These are phyloP conservation scores for Kryptolebias marmoratus DNA, from an alignment of 2,113 vertebrate genomes.

Conservation along the genomic window DNA sequence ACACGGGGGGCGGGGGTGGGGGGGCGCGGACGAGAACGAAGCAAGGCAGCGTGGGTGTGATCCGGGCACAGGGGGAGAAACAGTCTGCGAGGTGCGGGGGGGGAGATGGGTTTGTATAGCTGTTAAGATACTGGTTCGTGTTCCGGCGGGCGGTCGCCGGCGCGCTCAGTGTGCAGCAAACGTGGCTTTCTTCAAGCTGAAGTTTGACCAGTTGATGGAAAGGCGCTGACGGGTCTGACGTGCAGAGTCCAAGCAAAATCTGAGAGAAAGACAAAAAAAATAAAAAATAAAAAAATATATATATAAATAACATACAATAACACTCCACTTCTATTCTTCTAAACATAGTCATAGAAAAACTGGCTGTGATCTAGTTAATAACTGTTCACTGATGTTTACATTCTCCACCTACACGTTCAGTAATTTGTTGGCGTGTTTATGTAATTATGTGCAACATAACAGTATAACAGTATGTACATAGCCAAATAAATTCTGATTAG, in stretches of 20 bases:
- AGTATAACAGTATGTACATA: too few species aligned
- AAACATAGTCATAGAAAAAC: too few species aligned
- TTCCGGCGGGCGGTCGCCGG: constrained; percentile 75
- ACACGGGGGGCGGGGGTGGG: constrained; percentile 60
- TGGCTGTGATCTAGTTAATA: too few species aligned
- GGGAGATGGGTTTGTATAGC: constrained; percentile 70
- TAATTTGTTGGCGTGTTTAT: too few species aligned
- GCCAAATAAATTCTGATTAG: too few species aligned
- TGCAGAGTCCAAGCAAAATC: constrained; percentile 97
- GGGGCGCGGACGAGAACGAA: constrained; percentile 79
- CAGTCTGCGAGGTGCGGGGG: constrained; percentile 55
- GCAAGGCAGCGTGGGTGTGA: constrained; percentile 86
- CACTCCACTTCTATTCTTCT: too few species aligned
- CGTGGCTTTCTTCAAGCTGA: constrained; percentile 98
- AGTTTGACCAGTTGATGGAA: constrained; percentile 99
- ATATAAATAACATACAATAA: too few species aligned
- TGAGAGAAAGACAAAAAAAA: constrained; percentile 48
- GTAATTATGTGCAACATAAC: too few species aligned
- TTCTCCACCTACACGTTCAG: too few species aligned
- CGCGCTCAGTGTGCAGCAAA: constrained; percentile 92
- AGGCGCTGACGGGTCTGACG: constrained; percentile 95
- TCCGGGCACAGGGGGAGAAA: constrained; percentile 85
- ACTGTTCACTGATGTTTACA: too few species aligned
- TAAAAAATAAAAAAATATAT: too few species aligned
- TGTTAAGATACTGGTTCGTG: constrained; percentile 76